Base-by-base conservation (phyloP, 1,140 invertebrate species). In the Drosophila seguyi region DNA sequence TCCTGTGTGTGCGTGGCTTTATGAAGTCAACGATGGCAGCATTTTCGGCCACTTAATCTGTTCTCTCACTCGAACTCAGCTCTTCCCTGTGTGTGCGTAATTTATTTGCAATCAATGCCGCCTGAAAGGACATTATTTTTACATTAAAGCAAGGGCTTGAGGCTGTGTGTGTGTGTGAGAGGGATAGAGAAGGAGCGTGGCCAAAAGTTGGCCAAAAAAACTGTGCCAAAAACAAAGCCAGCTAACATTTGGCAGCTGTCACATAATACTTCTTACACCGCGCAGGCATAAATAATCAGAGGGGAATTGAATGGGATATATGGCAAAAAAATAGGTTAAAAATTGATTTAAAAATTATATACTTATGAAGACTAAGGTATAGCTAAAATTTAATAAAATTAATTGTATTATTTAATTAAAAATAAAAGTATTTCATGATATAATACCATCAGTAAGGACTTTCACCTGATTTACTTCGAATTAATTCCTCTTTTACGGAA, bases 71-170 rank as follows among this genome's bases (percentile, higher is more conserved):
- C 71, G 36, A 36, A 44, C 39, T 44, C 38, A 31, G 56, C 55
- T 42, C 16, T 60, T 31, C 14, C 52, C 29, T 13, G 36, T 45
- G 71, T 86, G 66, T 80, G 67, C 76, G 84, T 88, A 81, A 88
- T 88, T 90, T 88, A 88, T 88, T 88, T 90, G 85, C 86, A 84
- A 88, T 88, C 85, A 90, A 88, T 88, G 85, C 74, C 73, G 85
- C 81, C 85, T 53, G 59, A 75, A 73, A 79, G 77, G 85, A 85
- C 85, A 90, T 88, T 88, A 88, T 88, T 85, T 88, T 85, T 69
- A 90, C 85, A 90, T 88, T 88, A 88, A 84, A 84, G 69, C 47
- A 71, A 63, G 48, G 38, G 36, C 36, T 67, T 60, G 36, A 48
- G 16, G 39, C n/a, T 62, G 25, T 42, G 18, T 55, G 18, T 69